These are phyloP conservation scores for Amphimallon solstitiale DNA, from an alignment of 2,888 invertebrate genomes.

Conservation along the genomic window DNA sequence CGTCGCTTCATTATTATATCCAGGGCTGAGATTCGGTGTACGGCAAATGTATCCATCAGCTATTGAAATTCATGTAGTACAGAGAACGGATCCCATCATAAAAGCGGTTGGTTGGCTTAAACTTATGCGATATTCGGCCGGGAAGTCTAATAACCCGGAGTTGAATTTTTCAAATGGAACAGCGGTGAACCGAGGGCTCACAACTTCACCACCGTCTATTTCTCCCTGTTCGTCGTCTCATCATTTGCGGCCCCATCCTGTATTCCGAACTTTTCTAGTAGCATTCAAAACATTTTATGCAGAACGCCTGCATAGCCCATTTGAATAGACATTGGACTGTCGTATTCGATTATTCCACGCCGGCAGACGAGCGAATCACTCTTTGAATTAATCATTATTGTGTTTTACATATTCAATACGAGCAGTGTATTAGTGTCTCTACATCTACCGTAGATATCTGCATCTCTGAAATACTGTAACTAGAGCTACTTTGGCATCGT, in stretches of 20 bases:
- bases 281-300: slow-evolving; percentile 45
- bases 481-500: too few species aligned
- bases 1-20: too few species aligned
- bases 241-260: neutral
- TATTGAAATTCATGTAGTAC: slow-evolving; percentile 16
- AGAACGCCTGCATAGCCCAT: slow-evolving; percentile 41
- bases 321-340: slow-evolving; percentile 44
- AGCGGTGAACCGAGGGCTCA: neutral
- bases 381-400: slow-evolving; percentile 45
- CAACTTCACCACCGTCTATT: neutral
- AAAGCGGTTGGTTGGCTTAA: slow-evolving; percentile 14
- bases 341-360: slow-evolving; percentile 44
- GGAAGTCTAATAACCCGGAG: slow-evolving; percentile 22
- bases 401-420: slow-evolving; percentile 41
- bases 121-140: slow-evolving; percentile 20
- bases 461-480: too few species aligned
- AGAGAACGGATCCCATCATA: slow-evolving; percentile 11
- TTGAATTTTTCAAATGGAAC: slow-evolving; percentile 21
- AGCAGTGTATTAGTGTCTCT: slow-evolving; percentile 2
- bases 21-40: neutral
- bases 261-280: slow-evolving; percentile 39
- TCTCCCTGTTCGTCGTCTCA: neutral
- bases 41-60: slow-evolving; percentile 9
- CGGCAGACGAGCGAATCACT: slow-evolving; percentile 41
- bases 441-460: neutral